phyloP scores from a whole-genome alignment of 2,888 invertebrate species.

The Smittia aterrima region DNA sequence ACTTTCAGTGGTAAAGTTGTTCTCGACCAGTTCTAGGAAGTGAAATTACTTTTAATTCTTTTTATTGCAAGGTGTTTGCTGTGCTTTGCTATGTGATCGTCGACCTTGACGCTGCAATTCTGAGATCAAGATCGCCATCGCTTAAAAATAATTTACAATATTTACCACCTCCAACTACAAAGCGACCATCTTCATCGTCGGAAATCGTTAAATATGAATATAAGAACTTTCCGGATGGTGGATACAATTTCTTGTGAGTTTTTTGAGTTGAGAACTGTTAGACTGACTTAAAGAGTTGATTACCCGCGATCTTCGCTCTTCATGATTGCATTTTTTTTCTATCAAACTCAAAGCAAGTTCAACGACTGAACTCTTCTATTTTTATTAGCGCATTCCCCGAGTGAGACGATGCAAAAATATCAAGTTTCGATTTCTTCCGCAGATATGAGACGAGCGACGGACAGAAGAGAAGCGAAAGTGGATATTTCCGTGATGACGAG shows the following conservation, averaged over 20 bases:
- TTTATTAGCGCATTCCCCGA: too few relatives aligned
- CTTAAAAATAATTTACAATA: too few relatives aligned
- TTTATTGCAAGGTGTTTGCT: background rate
- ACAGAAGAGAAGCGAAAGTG: slow-evolving; percentile 18
- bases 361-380: too few relatives aligned
- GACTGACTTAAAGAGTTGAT: background rate
- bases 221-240: slow-evolving; percentile 13
- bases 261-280: background rate
- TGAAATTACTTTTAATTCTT: background rate
- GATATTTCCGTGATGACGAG: slow-evolving; percentile 7
- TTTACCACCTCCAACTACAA: background rate
- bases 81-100: background rate
- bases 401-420: too few relatives aligned
- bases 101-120: background rate
- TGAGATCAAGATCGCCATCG: background rate
- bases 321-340: too few relatives aligned
- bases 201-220: background rate
- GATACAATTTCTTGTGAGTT: slow-evolving; percentile 30
- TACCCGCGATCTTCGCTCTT: background rate
- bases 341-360: too few relatives aligned
- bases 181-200: background rate
- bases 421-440: background rate
- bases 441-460: slow-evolving; percentile 34
- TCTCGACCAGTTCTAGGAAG: background rate
- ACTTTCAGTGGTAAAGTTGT: background rate